Evolutionary conservation across 2,797 vertebrate genomes (phyloP).

Genomic region (Leontopithecus rosalia): DNA sequence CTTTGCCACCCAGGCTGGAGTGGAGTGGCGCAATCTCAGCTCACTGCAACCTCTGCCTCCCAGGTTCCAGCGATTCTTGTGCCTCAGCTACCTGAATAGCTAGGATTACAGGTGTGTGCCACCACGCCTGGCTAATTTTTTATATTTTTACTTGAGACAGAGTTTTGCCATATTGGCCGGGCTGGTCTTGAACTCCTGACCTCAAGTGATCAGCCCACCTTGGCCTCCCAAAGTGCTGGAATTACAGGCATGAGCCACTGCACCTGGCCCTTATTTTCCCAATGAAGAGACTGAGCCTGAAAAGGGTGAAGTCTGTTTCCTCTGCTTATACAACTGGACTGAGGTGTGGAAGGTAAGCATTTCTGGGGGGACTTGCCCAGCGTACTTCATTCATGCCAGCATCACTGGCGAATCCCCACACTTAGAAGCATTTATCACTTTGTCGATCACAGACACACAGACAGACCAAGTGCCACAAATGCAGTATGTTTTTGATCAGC

Average conservation of each 20-base stretch:
- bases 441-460: neutral
- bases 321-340: neutral
- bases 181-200: neutral
- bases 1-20: neutral
- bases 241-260: neutral
- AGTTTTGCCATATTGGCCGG: neutral
- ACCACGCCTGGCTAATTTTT: neutral
- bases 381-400: neutral
- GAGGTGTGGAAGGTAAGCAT: neutral
- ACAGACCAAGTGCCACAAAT: neutral
- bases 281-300: neutral
- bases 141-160: neutral
- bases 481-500: neutral
- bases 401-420: neutral
- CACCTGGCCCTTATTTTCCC: neutral
- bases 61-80: neutral
- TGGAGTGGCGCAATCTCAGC: neutral
- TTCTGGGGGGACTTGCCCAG: rapidly evolving
- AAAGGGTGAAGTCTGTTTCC: neutral
- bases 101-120: neutral
- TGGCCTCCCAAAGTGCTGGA: neutral
- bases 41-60: neutral
- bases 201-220: neutral
- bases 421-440: neutral
- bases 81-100: neutral